Evolutionary conservation across 2,888 invertebrate species (phyloP), one percentile per base, ranked within the genome.

Genomic region (Drepana falcataria): DNA sequence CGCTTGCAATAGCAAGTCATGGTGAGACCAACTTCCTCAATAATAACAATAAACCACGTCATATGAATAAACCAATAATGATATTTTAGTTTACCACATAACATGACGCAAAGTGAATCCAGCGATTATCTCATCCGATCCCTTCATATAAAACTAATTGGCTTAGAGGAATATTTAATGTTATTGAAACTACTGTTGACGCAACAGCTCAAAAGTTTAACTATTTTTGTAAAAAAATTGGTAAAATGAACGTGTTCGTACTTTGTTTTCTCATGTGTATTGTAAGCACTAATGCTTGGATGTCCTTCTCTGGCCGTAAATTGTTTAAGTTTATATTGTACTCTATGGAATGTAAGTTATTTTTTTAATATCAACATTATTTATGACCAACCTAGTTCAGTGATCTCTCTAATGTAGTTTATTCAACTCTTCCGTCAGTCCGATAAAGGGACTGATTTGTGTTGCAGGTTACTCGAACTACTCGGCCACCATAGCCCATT

Each of bases 271-370:
- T 33, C 34, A 33, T 51, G 41, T 37, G 35, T 51, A 40, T 33
- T 35, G 4, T 40, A 40, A 21, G 6, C 4, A 33, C 34, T 2
- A 3, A 40, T 9, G 51, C 34, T 3, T 51, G 51, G 51, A 3
- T 3, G 6, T 9, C 44, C 9, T 6, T 51, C 3, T 51, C 51
- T 1, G 40, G 40, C 2, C 33, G 9, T 33, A 4, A 6, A 3
- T 5, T 51, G 37, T 41, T 51, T 0, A 51, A 51, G 35, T 40
- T 34, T 33, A 41, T 40, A 9, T 5, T 51, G 21, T 33, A 40
- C 7, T 51, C 51, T 7, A 40, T 51, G 3, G 40, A 40, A 51
- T 51, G 51, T 51, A 51, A 51, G 51, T 51, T 9, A 21, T 35
- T 37, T 47, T n/a, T 47, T 21, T 21, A 21, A 21, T 21, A 21